Conservation (phyloP, 2,888 invertebrate genomes). For the Eremobia ochroleuca region DNA sequence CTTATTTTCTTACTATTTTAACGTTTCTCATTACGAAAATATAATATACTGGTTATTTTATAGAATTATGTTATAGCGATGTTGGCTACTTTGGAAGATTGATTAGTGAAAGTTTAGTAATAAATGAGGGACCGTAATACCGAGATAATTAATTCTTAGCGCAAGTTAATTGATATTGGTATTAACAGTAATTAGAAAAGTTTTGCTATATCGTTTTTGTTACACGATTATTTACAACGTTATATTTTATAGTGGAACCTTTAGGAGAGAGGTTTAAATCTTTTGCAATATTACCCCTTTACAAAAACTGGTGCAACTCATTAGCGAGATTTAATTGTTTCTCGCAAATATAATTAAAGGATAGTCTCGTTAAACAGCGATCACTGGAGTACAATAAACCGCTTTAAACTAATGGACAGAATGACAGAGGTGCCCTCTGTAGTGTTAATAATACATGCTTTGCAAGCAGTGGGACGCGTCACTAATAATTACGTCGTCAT, state of each 20-base stretch:
- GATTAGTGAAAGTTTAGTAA: slow-evolving; percentile 89
- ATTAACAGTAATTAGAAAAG: slow-evolving; percentile 90
- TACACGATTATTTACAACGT: slow-evolving; percentile 67
- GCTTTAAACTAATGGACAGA: slow-evolving; percentile 57
- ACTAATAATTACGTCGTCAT: slow-evolving; percentile 70
- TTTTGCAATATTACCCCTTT: slow-evolving; percentile 36
- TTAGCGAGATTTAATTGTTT: slow-evolving; percentile 62
- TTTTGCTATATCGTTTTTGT: slow-evolving; percentile 80
- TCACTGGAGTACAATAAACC: slow-evolving; percentile 58
- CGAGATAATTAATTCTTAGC: slow-evolving; percentile 90
- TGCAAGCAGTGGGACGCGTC: slow-evolving; percentile 36
- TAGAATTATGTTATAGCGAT: slow-evolving; percentile 65
- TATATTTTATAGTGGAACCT: slow-evolving; percentile 55
- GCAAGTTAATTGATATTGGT: slow-evolving; percentile 89
- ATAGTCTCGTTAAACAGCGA: slow-evolving; percentile 51
- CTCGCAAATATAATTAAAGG: slow-evolving; percentile 53
- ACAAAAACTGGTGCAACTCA: slow-evolving; percentile 49
- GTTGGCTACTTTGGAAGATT: slow-evolving; percentile 83
- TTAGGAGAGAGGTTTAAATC: slow-evolving; percentile 42
- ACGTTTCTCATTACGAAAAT: slow-evolving; percentile 61
- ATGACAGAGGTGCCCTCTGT: too few species aligned
- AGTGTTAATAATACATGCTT: slow-evolving; percentile 58
- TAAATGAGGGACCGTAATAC: slow-evolving; percentile 88
- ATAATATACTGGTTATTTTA: slow-evolving; percentile 59
- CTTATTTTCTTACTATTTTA: slow-evolving; percentile 10